phyloP scores from a whole-genome alignment of 1,140 invertebrate genomes.

The Trachymyrmex cornetzi region DNA sequence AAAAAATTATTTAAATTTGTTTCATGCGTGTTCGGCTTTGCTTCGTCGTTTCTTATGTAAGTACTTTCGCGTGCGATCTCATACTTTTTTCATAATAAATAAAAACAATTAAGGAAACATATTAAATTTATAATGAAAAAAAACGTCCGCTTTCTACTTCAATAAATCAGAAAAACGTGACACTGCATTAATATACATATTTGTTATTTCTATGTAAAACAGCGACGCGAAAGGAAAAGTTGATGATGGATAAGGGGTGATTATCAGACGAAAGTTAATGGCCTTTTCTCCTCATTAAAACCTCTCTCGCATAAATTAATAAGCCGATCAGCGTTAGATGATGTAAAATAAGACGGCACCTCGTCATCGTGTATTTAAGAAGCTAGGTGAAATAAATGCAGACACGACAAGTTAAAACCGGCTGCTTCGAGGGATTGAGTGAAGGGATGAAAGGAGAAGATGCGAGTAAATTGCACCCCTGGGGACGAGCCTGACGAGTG shows the following conservation, averaged over 20 bases:
- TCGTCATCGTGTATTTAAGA: constrained; percentile 59
- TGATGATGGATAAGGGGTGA: not conserved
- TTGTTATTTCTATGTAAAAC: constrained; percentile 60
- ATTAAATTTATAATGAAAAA: not conserved
- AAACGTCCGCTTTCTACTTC: not conserved
- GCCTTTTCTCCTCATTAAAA: constrained; percentile 52
- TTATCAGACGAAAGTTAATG: constrained; percentile 42
- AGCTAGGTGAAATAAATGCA: constrained; percentile 47
- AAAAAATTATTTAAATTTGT: not conserved
- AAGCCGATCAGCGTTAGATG: constrained; percentile 49
- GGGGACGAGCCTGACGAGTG: constrained; percentile 77
- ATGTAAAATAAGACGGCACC: constrained; percentile 49
- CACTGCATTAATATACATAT: constrained; percentile 42
- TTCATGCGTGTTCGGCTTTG: not conserved
- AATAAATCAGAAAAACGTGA: constrained; percentile 29
- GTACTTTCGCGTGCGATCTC: not conserved
- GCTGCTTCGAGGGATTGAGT: constrained; percentile 29
- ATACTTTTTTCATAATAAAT: constrained; percentile 13
- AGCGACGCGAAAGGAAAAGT: constrained; percentile 25
- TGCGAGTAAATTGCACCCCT: constrained; percentile 80
- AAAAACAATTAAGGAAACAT: not conserved
- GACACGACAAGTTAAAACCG: constrained; percentile 56
- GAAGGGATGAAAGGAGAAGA: constrained; percentile 63
- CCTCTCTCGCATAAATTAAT: constrained; percentile 54
- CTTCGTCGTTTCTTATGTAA: not conserved